A percentile compares a stretch with the other conserved stretches of the same genome.
These are phyloP conservation scores for Apogon talboti DNA, from an alignment of 2,797 vertebrate genomes.

Conservation along the genomic window DNA sequence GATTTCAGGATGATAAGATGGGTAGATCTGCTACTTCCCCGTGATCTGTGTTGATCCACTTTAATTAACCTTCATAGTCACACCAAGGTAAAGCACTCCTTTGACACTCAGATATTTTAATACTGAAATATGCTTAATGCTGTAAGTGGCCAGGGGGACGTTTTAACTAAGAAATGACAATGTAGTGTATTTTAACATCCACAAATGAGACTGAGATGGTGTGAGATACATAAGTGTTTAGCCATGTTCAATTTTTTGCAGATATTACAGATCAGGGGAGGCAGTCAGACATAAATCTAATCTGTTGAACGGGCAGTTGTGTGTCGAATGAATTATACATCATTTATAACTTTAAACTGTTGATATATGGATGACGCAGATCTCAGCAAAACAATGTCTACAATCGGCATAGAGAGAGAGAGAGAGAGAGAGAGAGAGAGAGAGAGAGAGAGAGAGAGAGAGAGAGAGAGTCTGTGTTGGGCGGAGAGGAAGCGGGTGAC, in stretches of 20 bases:
- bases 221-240: slow-evolving; percentile 52
- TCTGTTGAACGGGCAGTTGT: slow-evolving; percentile 47
- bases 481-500: slow-evolving; percentile 2
- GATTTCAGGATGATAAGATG: too few relatives aligned
- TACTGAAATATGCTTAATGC: too few relatives aligned
- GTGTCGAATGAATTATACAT: slow-evolving; percentile 72
- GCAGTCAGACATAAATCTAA: slow-evolving; percentile 70
- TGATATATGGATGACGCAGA: slow-evolving; percentile 43
- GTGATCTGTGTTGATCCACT: too few relatives aligned
- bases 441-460: too few relatives aligned
- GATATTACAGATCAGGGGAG: slow-evolving; percentile 55
- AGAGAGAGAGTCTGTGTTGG: too few relatives aligned
- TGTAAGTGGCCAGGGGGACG: background rate
- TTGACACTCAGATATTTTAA: too few relatives aligned
- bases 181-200: slow-evolving; percentile 21
- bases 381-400: slow-evolving; percentile 37
- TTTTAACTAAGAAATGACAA: slow-evolving; percentile 3
- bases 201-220: background rate
- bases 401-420: slow-evolving; percentile 27
- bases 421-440: too few relatives aligned
- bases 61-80: too few relatives aligned
- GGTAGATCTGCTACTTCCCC: too few relatives aligned
- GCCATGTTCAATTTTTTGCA: slow-evolving; percentile 49
- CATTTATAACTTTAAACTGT: slow-evolving; percentile 65
- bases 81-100: too few relatives aligned